Evolutionary conservation across 2,888 invertebrate species (phyloP).

Genomic region (Drosophila nr. medialis): DNA sequence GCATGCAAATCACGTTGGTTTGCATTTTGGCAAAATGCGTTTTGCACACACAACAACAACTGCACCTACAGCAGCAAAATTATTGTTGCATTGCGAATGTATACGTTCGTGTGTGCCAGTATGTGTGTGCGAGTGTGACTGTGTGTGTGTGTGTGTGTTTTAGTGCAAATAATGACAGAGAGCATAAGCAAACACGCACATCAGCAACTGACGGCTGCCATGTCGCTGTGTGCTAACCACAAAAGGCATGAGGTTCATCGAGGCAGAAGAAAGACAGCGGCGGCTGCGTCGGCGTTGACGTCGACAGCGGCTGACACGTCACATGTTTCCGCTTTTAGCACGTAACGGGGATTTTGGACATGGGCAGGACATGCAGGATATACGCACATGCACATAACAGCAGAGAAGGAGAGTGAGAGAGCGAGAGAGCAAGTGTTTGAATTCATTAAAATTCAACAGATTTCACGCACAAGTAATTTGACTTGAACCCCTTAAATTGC

Average conservation of each 20-base stretch:
- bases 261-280: slow-evolving; percentile 6
- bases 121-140: slow-evolving; percentile 20
- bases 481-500: slow-evolving; percentile 51
- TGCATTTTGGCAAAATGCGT: slow-evolving; percentile 81
- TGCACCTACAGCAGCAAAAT: slow-evolving; percentile 26
- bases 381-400: slow-evolving; percentile 27
- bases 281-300: neutral
- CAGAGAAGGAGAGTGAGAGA: neutral
- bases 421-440: slow-evolving; percentile 47
- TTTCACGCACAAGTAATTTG: slow-evolving; percentile 55
- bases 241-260: slow-evolving; percentile 22
- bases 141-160: slow-evolving; percentile 26
- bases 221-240: slow-evolving; percentile 61
- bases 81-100: slow-evolving; percentile 26
- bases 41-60: slow-evolving; percentile 68
- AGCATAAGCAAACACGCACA: slow-evolving; percentile 78
- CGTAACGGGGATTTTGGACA: slow-evolving; percentile 54
- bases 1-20: slow-evolving; percentile 77
- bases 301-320: slow-evolving; percentile 57
- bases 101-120: slow-evolving; percentile 4
- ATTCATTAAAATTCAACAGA: slow-evolving; percentile 71
- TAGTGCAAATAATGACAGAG: slow-evolving; percentile 76
- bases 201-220: slow-evolving; percentile 60
- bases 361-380: slow-evolving; percentile 38
- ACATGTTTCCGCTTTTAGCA: slow-evolving; percentile 77